Evolutionary conservation across 2,888 invertebrate genomes (phyloP), one percentile per base, ranked within the genome.

Genomic region (Eurois occulta): DNA sequence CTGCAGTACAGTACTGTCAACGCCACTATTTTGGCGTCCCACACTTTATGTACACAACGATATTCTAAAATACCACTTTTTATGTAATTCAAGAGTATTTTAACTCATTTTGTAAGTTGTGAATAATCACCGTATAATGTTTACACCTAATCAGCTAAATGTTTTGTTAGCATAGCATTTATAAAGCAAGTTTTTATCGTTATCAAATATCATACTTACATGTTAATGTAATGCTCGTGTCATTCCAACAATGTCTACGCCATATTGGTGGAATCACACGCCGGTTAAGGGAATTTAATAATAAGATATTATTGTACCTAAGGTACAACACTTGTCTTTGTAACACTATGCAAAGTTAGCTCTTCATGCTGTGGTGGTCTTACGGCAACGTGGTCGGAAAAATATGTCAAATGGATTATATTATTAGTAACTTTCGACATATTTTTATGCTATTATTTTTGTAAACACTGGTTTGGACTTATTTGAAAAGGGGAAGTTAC

Each of bases 221-320:
- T 65, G 32, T 60, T 70, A 65, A 48, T 66, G 16, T 84, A 65
- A 35, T 35, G 38, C 38, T 60, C 28, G 75, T 84, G 79, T 86
- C 32, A 87, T 86, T 72, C 78, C 76, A 87, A 71, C 86, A 86
- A 86, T 87, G 86, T 86, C 75, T 38, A 75, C n/a, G 76, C 48
- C 38, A 86, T 86, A 86, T 86, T 87, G 87, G 69, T 86, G 85
- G 79, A 77, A 90, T 88, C 60, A 75, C 78, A 82, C 52, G n/a
- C 13, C 28, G 32, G 24, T 18, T 72, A 75, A 46, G 65, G 68
- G 35, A 64, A 46, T 74, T 46, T 75, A 35, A n/a, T 41, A 60
- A 79, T 73, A 72, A 73, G 72, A 35, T 58, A 43, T 58, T 46
- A 74, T 58, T 46, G 32, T 48, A 38, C 35, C 11, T 32, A 43